Percentiles rank a stretch among this genome's conserved stretches.
Evolutionary conservation across 2,797 vertebrate genomes (phyloP).

Genomic region (Acanthurus lineatus): DNA sequence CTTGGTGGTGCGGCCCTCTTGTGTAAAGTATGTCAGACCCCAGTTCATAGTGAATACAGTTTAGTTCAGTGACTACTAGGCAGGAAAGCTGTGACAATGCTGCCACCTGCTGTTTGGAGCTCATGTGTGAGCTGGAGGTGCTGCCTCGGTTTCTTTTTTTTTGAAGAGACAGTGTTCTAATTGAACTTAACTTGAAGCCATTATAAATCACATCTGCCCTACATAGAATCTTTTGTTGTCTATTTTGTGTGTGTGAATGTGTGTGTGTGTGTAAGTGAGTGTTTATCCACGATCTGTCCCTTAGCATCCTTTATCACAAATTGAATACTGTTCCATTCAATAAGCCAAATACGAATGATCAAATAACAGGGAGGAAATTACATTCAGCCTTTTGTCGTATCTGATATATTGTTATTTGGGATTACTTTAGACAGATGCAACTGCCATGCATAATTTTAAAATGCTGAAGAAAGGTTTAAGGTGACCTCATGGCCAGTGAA

Average conservation of each 20-base stretch:
- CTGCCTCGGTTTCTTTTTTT: constrained; percentile 23
- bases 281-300: constrained; percentile 42
- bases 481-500: constrained; percentile 46
- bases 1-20: constrained; percentile 46
- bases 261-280: constrained; percentile 9
- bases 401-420: constrained; percentile 73
- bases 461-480: constrained; percentile 50
- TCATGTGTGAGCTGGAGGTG: constrained; percentile 23
- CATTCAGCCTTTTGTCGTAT: constrained; percentile 68
- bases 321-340: constrained; percentile 70
- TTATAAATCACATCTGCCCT: constrained; percentile 69
- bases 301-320: constrained; percentile 67
- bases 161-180: constrained; percentile 54
- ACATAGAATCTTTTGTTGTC: constrained; percentile 48
- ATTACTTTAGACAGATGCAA: constrained; percentile 62
- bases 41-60: constrained; percentile 46
- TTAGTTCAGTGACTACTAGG: not conserved
- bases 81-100: constrained; percentile 78
- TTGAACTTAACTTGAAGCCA: constrained; percentile 56
- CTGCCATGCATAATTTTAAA: constrained; percentile 47
- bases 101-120: constrained; percentile 84
- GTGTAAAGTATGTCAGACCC: constrained; percentile 61
- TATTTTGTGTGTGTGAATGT: constrained; percentile 22
- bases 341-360: constrained; percentile 68
- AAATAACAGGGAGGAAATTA: constrained; percentile 78